phyloP scores from a whole-genome alignment of 2,888 invertebrate species.

The Lysandra bellargus region DNA sequence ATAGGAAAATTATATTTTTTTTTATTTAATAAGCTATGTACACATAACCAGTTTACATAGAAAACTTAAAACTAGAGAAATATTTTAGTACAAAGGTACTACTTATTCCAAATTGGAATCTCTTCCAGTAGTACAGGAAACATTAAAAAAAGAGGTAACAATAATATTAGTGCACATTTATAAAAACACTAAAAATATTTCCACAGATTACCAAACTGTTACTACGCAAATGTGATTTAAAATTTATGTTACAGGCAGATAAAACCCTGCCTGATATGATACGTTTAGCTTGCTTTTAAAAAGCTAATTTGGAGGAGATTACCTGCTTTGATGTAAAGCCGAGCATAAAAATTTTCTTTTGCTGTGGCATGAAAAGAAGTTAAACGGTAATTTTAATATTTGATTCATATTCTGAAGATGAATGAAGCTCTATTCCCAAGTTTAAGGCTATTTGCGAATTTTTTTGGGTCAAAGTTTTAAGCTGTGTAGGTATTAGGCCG shows the following conservation, averaged over 20 bases:
- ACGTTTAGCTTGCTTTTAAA: background rate
- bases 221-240: background rate
- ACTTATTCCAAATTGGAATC: no score
- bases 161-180: no score
- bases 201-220: background rate
- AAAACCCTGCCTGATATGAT: background rate
- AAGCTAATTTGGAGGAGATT: slow-evolving; percentile 13
- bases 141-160: no score
- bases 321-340: slow-evolving; percentile 2
- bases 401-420: background rate
- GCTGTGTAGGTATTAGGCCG: background rate
- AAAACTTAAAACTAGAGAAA: no score
- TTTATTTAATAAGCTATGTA: no score
- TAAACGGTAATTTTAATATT: slow-evolving; percentile 21
- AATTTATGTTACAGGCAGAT: background rate
- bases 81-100: no score
- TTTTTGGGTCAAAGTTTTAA: background rate
- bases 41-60: no score
- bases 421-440: background rate
- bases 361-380: slow-evolving; percentile 6
- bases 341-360: slow-evolving; percentile 9
- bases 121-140: no score
- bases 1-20: no score
- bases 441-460: background rate
- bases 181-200: background rate